Evolutionary conservation across 1,140 invertebrate species (phyloP), one percentile per base, ranked within the genome.

Genomic region (Melanaphis sacchari): DNA sequence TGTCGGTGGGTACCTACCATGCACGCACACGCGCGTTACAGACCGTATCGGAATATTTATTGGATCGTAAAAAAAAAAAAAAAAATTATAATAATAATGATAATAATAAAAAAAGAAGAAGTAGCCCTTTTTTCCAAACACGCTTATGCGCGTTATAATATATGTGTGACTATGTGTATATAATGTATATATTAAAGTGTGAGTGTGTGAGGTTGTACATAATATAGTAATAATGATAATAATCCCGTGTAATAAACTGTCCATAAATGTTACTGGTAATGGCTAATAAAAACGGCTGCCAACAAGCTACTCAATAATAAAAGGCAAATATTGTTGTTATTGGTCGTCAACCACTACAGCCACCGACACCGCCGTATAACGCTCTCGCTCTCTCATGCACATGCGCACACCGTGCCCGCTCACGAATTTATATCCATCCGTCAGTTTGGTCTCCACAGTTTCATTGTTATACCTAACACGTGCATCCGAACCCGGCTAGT

Each of bases 271-370:
- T 43, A n/a, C 90, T 26, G 59, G 54, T 31, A 91, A 91, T 36
- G 91, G 76, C 36, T 46, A 92, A 92, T 92, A 92, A 92, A 84
- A 92, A 82, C 66, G 88, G 88, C 24, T 59, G 88, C 88, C 88
- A 90, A 90, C 88, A 41, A 90, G 88, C 88, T 40, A 82, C 76
- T 49, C 41, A 21, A 81, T 84, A 84, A 41, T 92, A 82, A 92
- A 90, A 90, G 38, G 88, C 52, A 40, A 59, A 90, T 59, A 59
- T 54, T n/a, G 88, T 59, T 59, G 88, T 90, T 90, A 90, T 59
- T 59, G 88, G 88, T 59, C 36, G 88, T 90, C 46, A n/a, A 36
- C 49, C 54, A 59, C 49, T 18, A 21, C 49, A 11, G 88, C 52
- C 26, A 9, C 21, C 49, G 88, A 2, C 41, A 31, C 24, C 40